A percentile compares a stretch with the other conserved stretches of the same genome.
Evolutionary conservation across 2,888 invertebrate species (phyloP).

Genomic region (Anagyrus pseudococci): DNA sequence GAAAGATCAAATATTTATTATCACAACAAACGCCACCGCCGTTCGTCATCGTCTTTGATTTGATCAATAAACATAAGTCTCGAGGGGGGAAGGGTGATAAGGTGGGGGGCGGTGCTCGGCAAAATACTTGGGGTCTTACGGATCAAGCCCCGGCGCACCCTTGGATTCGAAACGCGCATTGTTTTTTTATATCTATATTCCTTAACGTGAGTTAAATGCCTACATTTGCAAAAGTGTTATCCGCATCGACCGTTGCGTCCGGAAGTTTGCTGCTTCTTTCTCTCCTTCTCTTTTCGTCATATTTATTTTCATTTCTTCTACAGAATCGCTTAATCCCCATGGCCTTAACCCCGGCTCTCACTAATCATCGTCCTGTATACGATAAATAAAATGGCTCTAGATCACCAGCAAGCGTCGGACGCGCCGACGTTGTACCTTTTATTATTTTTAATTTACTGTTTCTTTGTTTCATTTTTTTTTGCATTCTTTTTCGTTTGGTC

Average conservation of each 20-base stretch:
- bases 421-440: constrained; percentile 37
- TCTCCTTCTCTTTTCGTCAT: background rate
- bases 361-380: constrained; percentile 26
- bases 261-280: too few species aligned
- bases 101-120: constrained; percentile 15
- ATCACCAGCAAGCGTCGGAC: constrained; percentile 22
- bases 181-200: too few species aligned
- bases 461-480: constrained; percentile 32
- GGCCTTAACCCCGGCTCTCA: constrained; percentile 6
- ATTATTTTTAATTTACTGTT: too few species aligned
- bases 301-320: background rate
- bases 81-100: too few species aligned
- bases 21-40: constrained; percentile 55
- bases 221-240: too few species aligned
- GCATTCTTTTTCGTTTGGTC: constrained; percentile 33
- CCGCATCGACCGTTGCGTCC: constrained; percentile 42
- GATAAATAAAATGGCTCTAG: constrained; percentile 35
- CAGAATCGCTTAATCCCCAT: background rate
- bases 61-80: constrained; percentile 47
- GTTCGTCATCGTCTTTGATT: constrained; percentile 54
- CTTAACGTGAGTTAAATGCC: too few species aligned
- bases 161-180: too few species aligned
- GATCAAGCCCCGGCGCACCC: too few species aligned
- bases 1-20: constrained; percentile 47
- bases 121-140: constrained; percentile 40